Percentiles rank a stretch among this genome's conserved stretches.
These are phyloP conservation scores for Netelia fuscicornis DNA, from an alignment of 2,888 invertebrate genomes.

Conservation along the genomic window DNA sequence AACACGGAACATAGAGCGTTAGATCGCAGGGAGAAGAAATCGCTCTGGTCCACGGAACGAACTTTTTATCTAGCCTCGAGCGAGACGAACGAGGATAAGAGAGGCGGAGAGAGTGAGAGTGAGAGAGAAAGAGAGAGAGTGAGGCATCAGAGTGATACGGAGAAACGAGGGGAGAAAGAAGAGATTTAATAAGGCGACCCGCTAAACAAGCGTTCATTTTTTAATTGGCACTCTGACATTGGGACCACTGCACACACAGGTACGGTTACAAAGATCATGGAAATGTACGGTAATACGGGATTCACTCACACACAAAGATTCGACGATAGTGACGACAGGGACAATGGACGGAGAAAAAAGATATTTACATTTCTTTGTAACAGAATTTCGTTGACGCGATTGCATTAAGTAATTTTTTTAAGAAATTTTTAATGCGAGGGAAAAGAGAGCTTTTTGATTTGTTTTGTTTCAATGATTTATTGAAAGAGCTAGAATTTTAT, in stretches of 20 bases:
- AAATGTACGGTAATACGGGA: conserved; percentile 21
- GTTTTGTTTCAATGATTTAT: no score
- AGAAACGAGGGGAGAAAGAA: conserved; percentile 14
- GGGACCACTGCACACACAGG: conserved; percentile 72
- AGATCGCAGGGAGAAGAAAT: conserved; percentile 29
- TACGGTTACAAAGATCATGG: conserved; percentile 6
- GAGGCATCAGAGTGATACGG: neutral
- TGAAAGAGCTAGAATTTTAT: no score
- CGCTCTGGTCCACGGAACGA: conserved; percentile 20
- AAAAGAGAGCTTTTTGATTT: no score
- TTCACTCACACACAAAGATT: conserved; percentile 10
- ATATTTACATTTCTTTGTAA: no score
- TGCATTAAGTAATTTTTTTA: no score
- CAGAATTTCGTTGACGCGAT: no score
- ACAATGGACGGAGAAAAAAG: no score
- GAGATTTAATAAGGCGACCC: conserved; percentile 72
- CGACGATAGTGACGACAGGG: neutral
- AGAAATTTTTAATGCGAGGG: no score
- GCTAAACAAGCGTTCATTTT: conserved; percentile 75
- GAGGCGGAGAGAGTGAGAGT: conserved; percentile 24
- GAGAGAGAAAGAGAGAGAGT: conserved; percentile 4
- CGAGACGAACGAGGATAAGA: conserved; percentile 17
- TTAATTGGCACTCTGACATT: conserved; percentile 78
- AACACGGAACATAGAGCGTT: conserved; percentile 18
- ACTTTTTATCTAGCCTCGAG: conserved; percentile 5